Evolutionary conservation across 1,140 invertebrate genomes (phyloP).

Genomic region (Sipha flava): DNA sequence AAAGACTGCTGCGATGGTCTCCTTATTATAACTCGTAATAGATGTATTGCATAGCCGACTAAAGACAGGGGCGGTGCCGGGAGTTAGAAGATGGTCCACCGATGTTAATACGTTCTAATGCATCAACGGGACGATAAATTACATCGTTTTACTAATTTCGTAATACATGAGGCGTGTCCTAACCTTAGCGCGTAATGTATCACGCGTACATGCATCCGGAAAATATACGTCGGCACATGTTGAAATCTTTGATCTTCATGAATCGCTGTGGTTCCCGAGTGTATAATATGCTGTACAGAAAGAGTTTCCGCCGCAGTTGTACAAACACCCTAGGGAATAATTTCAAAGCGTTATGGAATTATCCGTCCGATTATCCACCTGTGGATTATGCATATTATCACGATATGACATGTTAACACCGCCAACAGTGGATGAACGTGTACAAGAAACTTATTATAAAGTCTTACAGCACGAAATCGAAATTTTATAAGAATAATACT

Average conservation of each 20-base stretch:
- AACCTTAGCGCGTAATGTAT: not conserved
- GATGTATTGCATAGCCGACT: not conserved
- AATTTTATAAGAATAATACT: too few relatives aligned
- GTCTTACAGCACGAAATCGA: too few relatives aligned
- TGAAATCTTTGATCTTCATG: not conserved
- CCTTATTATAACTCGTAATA: conserved; percentile 21
- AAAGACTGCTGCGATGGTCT: not conserved
- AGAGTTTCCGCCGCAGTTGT: too few relatives aligned
- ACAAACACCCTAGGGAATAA: too few relatives aligned
- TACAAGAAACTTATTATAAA: too few relatives aligned
- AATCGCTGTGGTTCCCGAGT: not conserved
- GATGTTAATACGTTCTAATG: conserved; percentile 19
- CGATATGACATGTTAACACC: too few relatives aligned
- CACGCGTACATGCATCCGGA: not conserved
- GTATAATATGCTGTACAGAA: too few relatives aligned
- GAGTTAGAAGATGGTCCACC: not conserved
- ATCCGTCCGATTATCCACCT: too few relatives aligned
- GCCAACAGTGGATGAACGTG: too few relatives aligned
- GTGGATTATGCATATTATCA: too few relatives aligned
- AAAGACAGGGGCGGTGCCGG: not conserved
- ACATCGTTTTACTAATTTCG: conserved; percentile 18
- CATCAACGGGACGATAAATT: conserved; percentile 8
- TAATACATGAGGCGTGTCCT: not conserved
- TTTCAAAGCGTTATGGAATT: too few relatives aligned
- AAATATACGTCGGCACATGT: not conserved